A percentile compares a stretch with the other conserved stretches of the same genome.
These are phyloP conservation scores for Parauchenoglanis punctatus DNA, from an alignment of 2,797 vertebrate genomes.

Conservation along the genomic window DNA sequence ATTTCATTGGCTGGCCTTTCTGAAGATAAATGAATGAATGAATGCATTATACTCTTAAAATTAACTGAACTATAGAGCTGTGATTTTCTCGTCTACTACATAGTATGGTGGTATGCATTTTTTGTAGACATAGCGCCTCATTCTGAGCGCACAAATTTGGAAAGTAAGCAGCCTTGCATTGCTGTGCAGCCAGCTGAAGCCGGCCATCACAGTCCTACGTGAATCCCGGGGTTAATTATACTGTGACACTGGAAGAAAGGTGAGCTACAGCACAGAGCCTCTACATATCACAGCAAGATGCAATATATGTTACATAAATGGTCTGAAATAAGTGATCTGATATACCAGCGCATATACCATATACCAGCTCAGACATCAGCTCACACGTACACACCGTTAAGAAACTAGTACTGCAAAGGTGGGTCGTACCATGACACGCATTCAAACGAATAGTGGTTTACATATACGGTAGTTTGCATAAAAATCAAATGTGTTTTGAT, in stretches of 20 bases:
- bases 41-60: neutral
- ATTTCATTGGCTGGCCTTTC: neutral
- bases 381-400: neutral
- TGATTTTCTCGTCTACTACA: neutral
- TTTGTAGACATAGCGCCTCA: neutral
- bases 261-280: neutral
- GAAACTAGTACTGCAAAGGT: neutral
- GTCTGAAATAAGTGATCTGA: neutral
- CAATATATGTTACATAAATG: no score
- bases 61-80: neutral
- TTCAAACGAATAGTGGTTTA: neutral
- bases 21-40: neutral
- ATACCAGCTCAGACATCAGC: neutral
- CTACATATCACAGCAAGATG: neutral
- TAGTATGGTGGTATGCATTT: no score
- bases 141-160: neutral
- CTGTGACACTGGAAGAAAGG: neutral
- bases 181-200: slow-evolving; percentile 12
- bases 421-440: no score
- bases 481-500: neutral
- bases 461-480: neutral
- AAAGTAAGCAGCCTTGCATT: slow-evolving; percentile 6
- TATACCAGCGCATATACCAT: neutral
- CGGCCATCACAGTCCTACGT: neutral
- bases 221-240: slow-evolving; percentile 30